Percentiles rank a stretch among this genome's conserved stretches.
Conservation (phyloP, 1,140 invertebrate species). For the Palaemon carinicauda region DNA sequence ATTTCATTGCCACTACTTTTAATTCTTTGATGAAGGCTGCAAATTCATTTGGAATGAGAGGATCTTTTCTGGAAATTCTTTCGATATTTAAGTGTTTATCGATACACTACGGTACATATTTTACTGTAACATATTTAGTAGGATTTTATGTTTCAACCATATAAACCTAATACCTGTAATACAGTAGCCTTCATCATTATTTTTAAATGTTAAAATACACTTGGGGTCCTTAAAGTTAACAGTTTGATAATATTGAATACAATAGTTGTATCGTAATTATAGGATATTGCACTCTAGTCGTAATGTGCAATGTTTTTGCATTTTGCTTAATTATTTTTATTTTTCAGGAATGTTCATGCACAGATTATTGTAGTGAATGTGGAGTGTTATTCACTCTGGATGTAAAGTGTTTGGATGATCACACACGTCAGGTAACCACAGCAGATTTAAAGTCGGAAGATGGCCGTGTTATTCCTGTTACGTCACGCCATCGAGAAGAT, state of each 20-base stretch:
- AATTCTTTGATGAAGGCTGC: slow-evolving; percentile 24
- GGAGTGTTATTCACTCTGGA: slow-evolving; percentile 97
- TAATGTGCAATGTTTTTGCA: too few species aligned
- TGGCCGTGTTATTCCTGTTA: slow-evolving; percentile 89
- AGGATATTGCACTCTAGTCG: too few species aligned
- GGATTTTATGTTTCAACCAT: too few species aligned
- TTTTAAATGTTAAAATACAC: too few species aligned
- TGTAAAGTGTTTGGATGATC: slow-evolving; percentile 93
- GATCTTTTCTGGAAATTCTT: neutral
- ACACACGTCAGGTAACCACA: slow-evolving; percentile 95
- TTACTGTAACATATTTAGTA: too few species aligned
- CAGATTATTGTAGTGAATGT: slow-evolving; percentile 96
- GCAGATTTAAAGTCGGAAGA: slow-evolving; percentile 94
- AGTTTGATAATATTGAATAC: too few species aligned
- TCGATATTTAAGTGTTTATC: too few species aligned
- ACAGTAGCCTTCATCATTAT: too few species aligned
- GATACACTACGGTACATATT: too few species aligned
- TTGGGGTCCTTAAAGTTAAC: too few species aligned
- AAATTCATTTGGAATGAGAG: neutral
- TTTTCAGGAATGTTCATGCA: slow-evolving; percentile 89
- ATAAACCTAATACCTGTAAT: too few species aligned
- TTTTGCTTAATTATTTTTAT: neutral
- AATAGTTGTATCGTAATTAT: neutral
- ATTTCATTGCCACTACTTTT: neutral
- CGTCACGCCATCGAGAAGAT: slow-evolving; percentile 88